phyloP scores from a whole-genome alignment of 2,113 vertebrate genomes.

The Pampusana beccarii region DNA sequence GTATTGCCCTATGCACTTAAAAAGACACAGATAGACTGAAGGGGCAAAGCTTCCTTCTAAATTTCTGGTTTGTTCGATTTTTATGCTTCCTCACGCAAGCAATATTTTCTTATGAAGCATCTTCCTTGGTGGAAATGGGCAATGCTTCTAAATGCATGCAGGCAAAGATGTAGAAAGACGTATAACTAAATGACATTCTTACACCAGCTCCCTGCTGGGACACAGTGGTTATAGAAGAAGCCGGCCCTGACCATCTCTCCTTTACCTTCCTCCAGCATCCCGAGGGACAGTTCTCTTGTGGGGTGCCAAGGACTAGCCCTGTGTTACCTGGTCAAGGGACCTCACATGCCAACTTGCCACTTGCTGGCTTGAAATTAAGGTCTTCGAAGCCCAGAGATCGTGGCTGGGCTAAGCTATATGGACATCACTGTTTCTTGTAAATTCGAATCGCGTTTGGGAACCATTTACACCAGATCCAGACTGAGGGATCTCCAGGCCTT shows the following conservation, averaged over 20 bases:
- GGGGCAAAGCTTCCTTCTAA: neutral
- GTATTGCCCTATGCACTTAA: neutral
- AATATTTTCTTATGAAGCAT: neutral
- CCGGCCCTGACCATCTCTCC: neutral
- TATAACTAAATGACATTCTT: neutral
- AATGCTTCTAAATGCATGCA: neutral
- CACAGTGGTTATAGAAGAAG: neutral
- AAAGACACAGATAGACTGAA: neutral
- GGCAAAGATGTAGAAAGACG: neutral
- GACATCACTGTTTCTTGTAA: neutral
- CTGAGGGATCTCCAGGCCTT: neutral
- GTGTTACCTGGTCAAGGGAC: neutral
- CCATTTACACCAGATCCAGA: neutral
- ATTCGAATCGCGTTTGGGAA: neutral
- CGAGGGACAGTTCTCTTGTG: neutral
- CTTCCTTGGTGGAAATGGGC: neutral
- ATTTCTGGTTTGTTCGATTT: neutral
- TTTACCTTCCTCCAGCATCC: neutral
- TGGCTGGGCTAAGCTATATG: neutral
- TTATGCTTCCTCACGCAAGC: neutral
- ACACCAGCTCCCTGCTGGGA: neutral
- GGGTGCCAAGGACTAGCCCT: neutral
- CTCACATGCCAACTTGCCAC: neutral
- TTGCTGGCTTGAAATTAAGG: neutral
- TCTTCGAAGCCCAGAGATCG: neutral